phyloP scores from a whole-genome alignment of 2,113 vertebrate species.

The Dryoscopus gambensis region DNA sequence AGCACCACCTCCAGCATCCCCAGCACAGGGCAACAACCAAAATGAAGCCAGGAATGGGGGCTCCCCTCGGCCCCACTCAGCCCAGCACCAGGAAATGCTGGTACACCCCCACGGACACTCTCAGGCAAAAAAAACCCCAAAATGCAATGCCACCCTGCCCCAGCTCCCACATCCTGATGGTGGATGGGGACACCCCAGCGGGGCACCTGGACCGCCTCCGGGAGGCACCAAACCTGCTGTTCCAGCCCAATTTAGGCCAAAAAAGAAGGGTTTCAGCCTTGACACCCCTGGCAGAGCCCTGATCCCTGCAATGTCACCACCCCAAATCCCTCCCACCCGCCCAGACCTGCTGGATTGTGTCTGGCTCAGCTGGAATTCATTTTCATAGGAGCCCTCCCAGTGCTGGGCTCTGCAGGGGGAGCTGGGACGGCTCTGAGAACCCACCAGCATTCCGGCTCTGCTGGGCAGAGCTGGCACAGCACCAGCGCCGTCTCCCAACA shows the following conservation, averaged over 20 bases:
- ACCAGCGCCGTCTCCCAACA: not conserved
- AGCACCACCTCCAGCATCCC: not conserved
- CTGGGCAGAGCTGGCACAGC: not conserved
- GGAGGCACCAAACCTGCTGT: not conserved
- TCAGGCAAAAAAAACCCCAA: not conserved
- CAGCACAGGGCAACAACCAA: not conserved
- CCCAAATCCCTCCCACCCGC: not conserved
- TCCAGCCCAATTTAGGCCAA: not conserved
- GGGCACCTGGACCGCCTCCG: rapidly evolving
- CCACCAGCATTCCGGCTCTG: not conserved
- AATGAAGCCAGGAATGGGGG: not conserved
- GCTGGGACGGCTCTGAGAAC: not conserved
- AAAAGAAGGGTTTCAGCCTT: not conserved
- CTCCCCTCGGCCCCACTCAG: no score
- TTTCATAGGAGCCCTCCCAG: not conserved
- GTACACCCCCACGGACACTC: no score
- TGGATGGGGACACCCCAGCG: not conserved
- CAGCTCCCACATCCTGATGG: not conserved
- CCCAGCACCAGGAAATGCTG: not conserved
- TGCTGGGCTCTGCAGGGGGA: not conserved
- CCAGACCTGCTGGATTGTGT: not conserved
- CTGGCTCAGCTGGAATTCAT: not conserved
- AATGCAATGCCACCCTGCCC: not conserved
- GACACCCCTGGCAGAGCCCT: not conserved
- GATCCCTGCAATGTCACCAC: not conserved